Evolutionary conservation across 2,797 vertebrate genomes (phyloP).

Genomic region (Gymnocypris eckloni): DNA sequence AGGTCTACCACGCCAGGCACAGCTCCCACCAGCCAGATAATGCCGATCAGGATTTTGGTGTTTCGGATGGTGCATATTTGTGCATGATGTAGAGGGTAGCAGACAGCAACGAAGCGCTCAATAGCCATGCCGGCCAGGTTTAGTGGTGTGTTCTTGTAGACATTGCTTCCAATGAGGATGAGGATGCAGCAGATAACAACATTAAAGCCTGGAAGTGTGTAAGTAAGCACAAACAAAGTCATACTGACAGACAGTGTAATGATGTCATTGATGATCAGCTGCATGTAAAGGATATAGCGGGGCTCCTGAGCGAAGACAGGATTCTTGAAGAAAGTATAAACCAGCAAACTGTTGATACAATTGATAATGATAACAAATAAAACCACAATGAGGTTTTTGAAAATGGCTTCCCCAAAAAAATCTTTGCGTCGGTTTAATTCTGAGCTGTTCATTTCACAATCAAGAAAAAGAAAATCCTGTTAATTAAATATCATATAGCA

Average conservation of each 20-base stretch:
- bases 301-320: conserved; percentile 36
- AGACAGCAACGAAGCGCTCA: conserved; percentile 51
- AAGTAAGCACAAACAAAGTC: conserved; percentile 22
- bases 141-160: conserved; percentile 42
- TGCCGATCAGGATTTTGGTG: conserved; percentile 23
- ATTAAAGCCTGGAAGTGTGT: not conserved
- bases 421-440: not conserved
- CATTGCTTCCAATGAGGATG: not conserved
- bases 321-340: conserved; percentile 43
- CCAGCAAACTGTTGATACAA: conserved; percentile 38
- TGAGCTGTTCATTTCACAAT: not conserved
- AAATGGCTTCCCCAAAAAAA: not conserved
- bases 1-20: conserved; percentile 21
- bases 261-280: conserved; percentile 43
- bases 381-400: conserved; percentile 29
- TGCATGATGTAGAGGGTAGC: conserved; percentile 53
- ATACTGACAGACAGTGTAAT: conserved; percentile 1
- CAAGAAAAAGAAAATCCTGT: not conserved
- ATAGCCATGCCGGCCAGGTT: conserved; percentile 50
- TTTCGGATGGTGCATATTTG: conserved; percentile 37
- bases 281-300: conserved; percentile 33
- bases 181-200: conserved; percentile 36
- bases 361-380: conserved; percentile 26
- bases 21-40: conserved; percentile 40
- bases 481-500: not conserved